phyloP scores from a whole-genome alignment of 1,140 invertebrate species.

The Trachymyrmex septentrionalis region DNA sequence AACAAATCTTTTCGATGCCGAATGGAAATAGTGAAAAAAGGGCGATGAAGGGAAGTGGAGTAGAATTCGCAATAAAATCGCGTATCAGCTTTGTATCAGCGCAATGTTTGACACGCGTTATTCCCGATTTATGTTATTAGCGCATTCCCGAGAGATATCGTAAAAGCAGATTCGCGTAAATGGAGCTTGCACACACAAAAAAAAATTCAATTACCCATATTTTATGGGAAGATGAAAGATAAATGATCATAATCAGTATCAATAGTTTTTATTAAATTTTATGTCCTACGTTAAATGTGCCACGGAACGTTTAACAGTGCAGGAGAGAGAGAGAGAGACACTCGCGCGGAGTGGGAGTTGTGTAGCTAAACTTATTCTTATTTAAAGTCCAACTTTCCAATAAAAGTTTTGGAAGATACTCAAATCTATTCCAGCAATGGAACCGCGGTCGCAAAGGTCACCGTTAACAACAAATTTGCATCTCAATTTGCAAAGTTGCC shows the following conservation, averaged over 20 bases:
- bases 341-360: no score
- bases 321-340: no score
- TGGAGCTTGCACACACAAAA: constrained; percentile 16
- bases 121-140: constrained; percentile 55
- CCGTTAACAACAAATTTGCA: constrained; percentile 34
- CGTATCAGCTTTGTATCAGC: not conserved
- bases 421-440: constrained; percentile 21
- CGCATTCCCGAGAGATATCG: constrained; percentile 27
- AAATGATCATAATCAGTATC: constrained; percentile 9
- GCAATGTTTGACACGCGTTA: constrained; percentile 49
- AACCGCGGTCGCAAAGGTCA: constrained; percentile 22
- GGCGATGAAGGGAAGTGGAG: no score
- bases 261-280: constrained; percentile 36
- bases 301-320: constrained; percentile 8
- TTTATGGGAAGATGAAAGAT: constrained; percentile 31
- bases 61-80: constrained; percentile 30
- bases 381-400: constrained; percentile 30
- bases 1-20: constrained; percentile 45
- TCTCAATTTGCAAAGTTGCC: constrained; percentile 35
- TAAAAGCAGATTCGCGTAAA: constrained; percentile 47
- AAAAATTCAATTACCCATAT: constrained; percentile 21
- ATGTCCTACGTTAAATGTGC: not conserved
- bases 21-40: not conserved
- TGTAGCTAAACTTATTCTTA: constrained; percentile 17
- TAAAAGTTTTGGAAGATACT: not conserved